phyloP scores from a whole-genome alignment of 2,888 invertebrate genomes.

The Zhuqinia jingwanae region DNA sequence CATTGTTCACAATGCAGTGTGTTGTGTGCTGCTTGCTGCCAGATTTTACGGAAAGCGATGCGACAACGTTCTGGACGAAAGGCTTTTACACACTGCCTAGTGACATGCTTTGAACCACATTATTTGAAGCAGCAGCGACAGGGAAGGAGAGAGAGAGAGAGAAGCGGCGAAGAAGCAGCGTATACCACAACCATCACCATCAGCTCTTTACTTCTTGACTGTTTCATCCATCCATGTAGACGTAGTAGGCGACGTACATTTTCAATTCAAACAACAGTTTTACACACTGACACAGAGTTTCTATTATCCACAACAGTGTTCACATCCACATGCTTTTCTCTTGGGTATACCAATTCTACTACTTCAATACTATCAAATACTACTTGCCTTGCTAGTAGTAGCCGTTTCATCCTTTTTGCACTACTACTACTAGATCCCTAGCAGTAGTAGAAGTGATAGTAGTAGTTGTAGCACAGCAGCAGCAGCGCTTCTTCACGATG shows the following conservation, averaged over 20 bases:
- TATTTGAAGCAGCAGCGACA: conserved; percentile 53
- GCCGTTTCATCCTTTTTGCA: conserved; percentile 3
- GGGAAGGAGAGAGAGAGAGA: neutral
- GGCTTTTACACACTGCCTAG: conserved; percentile 55
- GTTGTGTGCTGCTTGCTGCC: too few relatives aligned
- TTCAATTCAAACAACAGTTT: neutral
- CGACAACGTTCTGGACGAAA: conserved; percentile 37
- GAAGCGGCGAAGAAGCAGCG: neutral
- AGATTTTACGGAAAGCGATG: neutral
- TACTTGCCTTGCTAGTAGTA: neutral
- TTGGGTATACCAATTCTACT: neutral
- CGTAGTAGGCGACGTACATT: neutral
- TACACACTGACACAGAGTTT: conserved; percentile 17
- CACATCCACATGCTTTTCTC: conserved; percentile 20
- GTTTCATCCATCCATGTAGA: conserved; percentile 40
- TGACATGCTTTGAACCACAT: conserved; percentile 59
- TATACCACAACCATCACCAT: neutral
- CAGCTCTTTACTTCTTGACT: neutral
- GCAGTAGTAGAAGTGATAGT: too few relatives aligned
- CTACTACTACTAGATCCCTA: neutral
- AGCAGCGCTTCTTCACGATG: conserved; percentile 28
- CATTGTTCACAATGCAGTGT: conserved; percentile 45
- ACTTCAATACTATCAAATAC: too few relatives aligned
- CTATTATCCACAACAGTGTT: conserved; percentile 32
- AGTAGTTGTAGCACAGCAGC: too few relatives aligned